A percentile compares a stretch with the other conserved stretches of the same genome.
These are phyloP conservation scores for Callosobruchus maculatus DNA, from an alignment of 2,888 invertebrate species.

Conservation along the genomic window DNA sequence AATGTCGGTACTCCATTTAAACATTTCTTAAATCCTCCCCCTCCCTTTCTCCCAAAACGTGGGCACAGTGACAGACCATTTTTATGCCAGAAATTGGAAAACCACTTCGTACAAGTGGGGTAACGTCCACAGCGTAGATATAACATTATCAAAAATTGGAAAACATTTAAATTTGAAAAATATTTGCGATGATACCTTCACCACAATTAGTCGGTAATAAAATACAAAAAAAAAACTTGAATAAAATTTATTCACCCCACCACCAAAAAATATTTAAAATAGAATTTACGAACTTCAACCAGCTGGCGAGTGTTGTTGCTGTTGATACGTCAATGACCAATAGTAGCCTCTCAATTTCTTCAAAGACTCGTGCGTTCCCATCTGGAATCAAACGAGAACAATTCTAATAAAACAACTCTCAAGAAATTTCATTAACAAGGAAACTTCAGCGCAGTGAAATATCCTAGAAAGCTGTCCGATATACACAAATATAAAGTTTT, in stretches of 20 bases:
- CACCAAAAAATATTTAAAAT: not conserved
- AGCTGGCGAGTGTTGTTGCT: slow-evolving; percentile 44
- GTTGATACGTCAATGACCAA: slow-evolving; percentile 78
- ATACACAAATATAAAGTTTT: not conserved
- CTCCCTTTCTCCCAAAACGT: no score
- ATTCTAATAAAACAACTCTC: slow-evolving; percentile 3
- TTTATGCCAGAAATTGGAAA: no score
- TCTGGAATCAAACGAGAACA: slow-evolving; percentile 52
- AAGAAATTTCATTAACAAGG: slow-evolving; percentile 10
- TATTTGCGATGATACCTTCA: no score
- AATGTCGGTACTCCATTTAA: no score
- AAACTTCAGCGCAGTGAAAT: not conserved
- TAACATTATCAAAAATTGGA: no score
- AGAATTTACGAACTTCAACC: slow-evolving; percentile 5
- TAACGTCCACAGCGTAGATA: no score
- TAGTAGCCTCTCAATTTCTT: slow-evolving; percentile 77
- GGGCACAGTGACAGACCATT: no score
- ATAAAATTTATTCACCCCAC: not conserved
- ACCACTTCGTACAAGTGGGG: no score
- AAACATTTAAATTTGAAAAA: no score
- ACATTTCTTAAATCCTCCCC: no score
- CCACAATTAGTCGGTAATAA: no score
- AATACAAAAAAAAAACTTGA: no score
- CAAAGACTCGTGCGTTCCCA: slow-evolving; percentile 79
- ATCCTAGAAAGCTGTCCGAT: not conserved